Base-by-base conservation (phyloP, 2,113 vertebrate species). In the Rhadina sibilatrix region DNA sequence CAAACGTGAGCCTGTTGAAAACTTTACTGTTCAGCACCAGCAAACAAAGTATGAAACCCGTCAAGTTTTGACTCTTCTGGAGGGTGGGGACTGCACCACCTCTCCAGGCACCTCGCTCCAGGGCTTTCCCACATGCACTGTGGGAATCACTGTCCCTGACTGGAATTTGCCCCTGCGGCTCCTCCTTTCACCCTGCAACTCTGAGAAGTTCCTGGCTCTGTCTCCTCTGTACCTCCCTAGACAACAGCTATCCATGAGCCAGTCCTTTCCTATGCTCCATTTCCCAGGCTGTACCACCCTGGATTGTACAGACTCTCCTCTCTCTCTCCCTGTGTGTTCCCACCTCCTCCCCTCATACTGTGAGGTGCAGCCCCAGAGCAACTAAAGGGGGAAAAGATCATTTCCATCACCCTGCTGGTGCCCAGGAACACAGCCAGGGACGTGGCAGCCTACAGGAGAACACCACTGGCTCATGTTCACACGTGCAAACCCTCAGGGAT, bases 391-490 rank as follows among this genome's bases (percentile, higher is more conserved):
- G 54, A 40, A 27, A 31, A 0, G 12, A 22, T 14, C 6, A 11
- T 40, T 81, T 46, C 59, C 59, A 68, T 11, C 57, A 21, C 11
- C 40, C 6, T 5, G 40, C 53, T 44, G 52, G 25, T 30, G 33
- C 6, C 38, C 11, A 69, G 50, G 63, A 52, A 19, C 7, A 3
- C 54, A 49, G 56, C 17, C 42, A 31, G 38, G n/a, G 17, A 22
- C 0, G 4, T 1, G 1, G 47, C 37, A 57, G 37, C 24, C 56
- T 31, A 0, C 20, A 57, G 49, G 44, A 52, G 7, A 70, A 49
- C 69, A 46, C 20, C 18, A 4, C 40, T 16, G 37, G 33, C 8
- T 61, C 27, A 30, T 0, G 3, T 3, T 66, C 27, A 21, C 52
- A 20, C 16, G 6, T 1, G 23, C 21, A 59, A 23, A 83, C 7